Evolutionary conservation across 2,113 vertebrate species (phyloP).

Genomic region (Pseudopodoces humilis): DNA sequence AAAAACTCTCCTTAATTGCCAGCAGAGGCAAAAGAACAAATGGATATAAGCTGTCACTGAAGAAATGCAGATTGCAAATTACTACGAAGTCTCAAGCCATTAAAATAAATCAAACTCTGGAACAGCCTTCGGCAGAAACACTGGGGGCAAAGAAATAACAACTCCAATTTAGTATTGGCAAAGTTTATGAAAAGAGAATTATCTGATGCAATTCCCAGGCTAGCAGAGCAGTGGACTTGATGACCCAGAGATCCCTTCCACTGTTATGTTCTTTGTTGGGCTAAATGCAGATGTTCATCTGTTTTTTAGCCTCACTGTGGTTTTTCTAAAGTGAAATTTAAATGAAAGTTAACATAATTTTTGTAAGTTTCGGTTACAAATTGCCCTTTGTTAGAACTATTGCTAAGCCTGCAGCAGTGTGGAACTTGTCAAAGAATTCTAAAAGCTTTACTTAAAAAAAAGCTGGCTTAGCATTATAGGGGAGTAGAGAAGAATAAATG

Average conservation of each 20-base stretch:
- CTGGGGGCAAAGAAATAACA: slow-evolving; percentile 63
- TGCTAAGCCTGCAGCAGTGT: background rate
- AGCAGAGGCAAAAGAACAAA: slow-evolving; percentile 12
- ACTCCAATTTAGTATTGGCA: slow-evolving; percentile 59
- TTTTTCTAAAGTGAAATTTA: slow-evolving; percentile 58
- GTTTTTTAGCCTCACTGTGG: slow-evolving; percentile 39
- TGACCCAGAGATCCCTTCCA: slow-evolving; percentile 62
- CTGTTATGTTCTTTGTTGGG: slow-evolving; percentile 38
- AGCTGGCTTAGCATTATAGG: background rate
- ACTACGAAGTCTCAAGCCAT: slow-evolving; percentile 18
- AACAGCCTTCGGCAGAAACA: slow-evolving; percentile 41
- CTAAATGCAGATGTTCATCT: slow-evolving; percentile 48
- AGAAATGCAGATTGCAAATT: slow-evolving; percentile 54
- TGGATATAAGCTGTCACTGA: slow-evolving; percentile 34
- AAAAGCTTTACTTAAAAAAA: background rate
- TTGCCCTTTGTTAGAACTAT: background rate
- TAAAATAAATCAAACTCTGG: slow-evolving; percentile 60
- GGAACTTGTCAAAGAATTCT: slow-evolving; percentile 3
- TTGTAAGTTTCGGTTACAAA: slow-evolving; percentile 43
- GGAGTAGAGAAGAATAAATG: background rate
- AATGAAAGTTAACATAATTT: slow-evolving; percentile 52
- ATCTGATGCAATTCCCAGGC: slow-evolving; percentile 59
- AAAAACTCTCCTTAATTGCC: background rate
- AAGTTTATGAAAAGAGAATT: slow-evolving; percentile 54
- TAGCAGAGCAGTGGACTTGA: slow-evolving; percentile 57